Conservation (phyloP, 1,140 invertebrate species). For the Drosophila dunni region DNA sequence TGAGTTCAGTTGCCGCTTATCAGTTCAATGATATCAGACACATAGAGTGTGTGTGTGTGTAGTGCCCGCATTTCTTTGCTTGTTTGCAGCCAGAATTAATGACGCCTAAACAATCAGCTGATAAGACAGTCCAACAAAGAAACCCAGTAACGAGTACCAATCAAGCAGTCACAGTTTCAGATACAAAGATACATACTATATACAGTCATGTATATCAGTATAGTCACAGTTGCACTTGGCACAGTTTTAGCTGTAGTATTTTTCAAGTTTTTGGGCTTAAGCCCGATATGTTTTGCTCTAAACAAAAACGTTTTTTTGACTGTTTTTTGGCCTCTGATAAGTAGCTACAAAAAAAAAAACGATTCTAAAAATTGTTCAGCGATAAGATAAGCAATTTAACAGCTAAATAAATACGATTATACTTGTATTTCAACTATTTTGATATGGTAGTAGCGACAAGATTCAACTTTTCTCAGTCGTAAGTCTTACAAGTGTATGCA, state of each 20-base stretch:
- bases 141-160: neutral
- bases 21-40: conserved; percentile 68
- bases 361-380: neutral
- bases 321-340: conserved; percentile 8
- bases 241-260: neutral
- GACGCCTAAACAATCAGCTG: conserved; percentile 46
- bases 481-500: neutral
- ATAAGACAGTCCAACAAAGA: conserved; percentile 29
- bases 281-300: neutral
- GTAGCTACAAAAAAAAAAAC: conserved; percentile 16
- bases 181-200: conserved; percentile 9
- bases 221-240: conserved; percentile 5
- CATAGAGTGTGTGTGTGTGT: neutral
- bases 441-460: neutral
- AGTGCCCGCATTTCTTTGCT: conserved; percentile 49
- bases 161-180: neutral
- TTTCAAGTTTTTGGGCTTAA: neutral
- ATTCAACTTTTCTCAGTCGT: conserved; percentile 7
- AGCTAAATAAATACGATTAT: conserved; percentile 8
- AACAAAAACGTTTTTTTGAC: neutral
- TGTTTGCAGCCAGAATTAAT: conserved; percentile 44
- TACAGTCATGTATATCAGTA: neutral
- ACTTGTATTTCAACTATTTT: conserved; percentile 13
- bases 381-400: conserved; percentile 19
- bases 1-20: conserved; percentile 68